phyloP scores from a whole-genome alignment of 2,888 invertebrate genomes.

The Drosophila siamana region DNA sequence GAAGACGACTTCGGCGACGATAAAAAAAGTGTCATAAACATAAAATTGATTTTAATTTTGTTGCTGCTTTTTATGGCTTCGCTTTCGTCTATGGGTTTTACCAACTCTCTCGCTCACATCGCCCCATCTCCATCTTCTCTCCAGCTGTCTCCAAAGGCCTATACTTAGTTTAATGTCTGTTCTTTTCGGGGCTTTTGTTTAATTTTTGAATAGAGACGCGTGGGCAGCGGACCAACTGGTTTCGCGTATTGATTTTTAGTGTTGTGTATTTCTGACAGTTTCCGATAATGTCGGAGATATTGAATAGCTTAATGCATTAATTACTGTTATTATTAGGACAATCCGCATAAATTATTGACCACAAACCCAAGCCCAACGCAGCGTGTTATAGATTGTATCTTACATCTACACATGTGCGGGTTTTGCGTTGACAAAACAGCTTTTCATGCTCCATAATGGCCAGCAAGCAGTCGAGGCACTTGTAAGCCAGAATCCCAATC shows the following conservation, averaged over 20 bases:
- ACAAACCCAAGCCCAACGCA: conserved; percentile 2
- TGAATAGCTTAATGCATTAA: conserved; percentile 58
- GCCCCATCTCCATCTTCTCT: not conserved
- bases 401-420: conserved; percentile 51
- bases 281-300: conserved; percentile 17
- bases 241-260: conserved; percentile 44
- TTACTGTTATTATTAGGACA: conserved; percentile 69
- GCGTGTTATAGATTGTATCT: conserved; percentile 63
- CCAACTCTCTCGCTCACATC: conserved; percentile 23
- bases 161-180: conserved; percentile 33
- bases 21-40: conserved; percentile 70
- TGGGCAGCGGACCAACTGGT: conserved; percentile 33
- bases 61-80: conserved; percentile 25
- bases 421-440: conserved; percentile 28
- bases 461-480: conserved; percentile 8
- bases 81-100: conserved; percentile 28
- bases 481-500: not conserved
- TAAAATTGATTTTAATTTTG: conserved; percentile 67
- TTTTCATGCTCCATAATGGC: conserved; percentile 53
- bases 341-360: conserved; percentile 67
- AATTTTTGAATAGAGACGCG: conserved; percentile 36
- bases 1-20: conserved; percentile 28
- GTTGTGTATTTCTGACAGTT: not conserved
- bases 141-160: not conserved
- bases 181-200: conserved; percentile 12